These are phyloP conservation scores for Echinops telfairi DNA, from an alignment of 2,113 vertebrate genomes.

Conservation along the genomic window DNA sequence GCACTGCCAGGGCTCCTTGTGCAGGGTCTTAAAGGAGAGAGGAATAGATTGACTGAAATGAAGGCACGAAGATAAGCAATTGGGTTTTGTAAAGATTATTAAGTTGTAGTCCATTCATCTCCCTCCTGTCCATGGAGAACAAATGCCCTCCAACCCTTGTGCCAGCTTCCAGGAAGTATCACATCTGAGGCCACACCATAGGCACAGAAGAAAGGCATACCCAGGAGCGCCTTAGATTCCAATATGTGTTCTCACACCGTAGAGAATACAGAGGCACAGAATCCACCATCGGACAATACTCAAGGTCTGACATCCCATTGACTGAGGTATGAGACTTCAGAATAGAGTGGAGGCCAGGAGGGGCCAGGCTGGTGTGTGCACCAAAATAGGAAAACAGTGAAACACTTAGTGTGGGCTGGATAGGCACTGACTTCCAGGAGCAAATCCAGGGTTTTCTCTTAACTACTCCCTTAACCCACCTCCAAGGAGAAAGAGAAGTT, in stretches of 20 bases:
- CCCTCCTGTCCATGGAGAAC: not conserved
- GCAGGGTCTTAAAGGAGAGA: not conserved
- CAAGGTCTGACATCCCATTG: not conserved
- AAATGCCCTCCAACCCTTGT: not conserved
- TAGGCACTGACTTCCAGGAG: not conserved
- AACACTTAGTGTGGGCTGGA: fast-evolving
- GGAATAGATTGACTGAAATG: not conserved
- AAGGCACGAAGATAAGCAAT: not conserved
- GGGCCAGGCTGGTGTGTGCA: not conserved
- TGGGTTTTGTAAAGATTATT: not conserved
- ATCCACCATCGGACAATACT: not conserved
- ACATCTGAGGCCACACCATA: not conserved
- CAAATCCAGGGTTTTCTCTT: not conserved
- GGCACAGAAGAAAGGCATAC: not conserved
- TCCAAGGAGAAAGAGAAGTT: not conserved
- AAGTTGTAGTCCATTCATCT: not conserved
- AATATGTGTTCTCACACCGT: not conserved
- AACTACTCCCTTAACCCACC: not conserved
- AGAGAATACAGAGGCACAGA: not conserved
- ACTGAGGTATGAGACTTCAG: not conserved
- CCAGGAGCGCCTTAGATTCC: not conserved
- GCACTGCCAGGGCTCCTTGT: no score
- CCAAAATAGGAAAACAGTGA: not conserved
- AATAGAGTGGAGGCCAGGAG: no score
- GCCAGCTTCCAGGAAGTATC: not conserved